Percentiles rank a stretch among this genome's conserved stretches.
phyloP scores from a whole-genome alignment of 2,113 vertebrate genomes.

The Sterna hirundo region DNA sequence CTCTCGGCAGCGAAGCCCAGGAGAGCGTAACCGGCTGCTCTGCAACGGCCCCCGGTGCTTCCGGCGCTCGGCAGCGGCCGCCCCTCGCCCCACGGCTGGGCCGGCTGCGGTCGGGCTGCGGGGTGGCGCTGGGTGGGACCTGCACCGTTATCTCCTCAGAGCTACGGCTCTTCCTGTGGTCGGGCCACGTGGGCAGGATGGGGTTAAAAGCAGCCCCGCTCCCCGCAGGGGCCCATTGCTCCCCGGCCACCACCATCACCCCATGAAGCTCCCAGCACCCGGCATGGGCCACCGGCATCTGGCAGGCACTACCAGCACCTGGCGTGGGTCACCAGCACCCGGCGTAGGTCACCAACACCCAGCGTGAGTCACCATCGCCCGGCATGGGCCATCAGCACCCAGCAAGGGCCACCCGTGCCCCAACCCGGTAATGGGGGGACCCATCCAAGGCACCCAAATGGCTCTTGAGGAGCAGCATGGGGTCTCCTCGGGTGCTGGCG shows the following conservation, averaged over 20 bases:
- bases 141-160: conserved; percentile 25
- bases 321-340: accelerated
- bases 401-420: neutral
- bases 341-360: neutral
- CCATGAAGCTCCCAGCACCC: accelerated
- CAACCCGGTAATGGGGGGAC: neutral
- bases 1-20: neutral
- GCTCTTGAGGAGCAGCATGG: accelerated
- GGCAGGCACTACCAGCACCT: neutral
- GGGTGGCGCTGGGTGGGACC: conserved; percentile 54
- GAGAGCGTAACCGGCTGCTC: conserved; percentile 7
- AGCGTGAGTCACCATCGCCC: accelerated
- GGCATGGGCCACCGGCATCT: accelerated
- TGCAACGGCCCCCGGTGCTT: conserved; percentile 1
- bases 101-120: conserved; percentile 14
- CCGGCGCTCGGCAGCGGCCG: neutral
- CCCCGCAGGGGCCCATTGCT: neutral
- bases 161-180: conserved; percentile 64
- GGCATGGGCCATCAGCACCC: accelerated
- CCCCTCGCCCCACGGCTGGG: neutral
- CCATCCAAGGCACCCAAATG: accelerated
- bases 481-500: neutral
- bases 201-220: conserved; percentile 51
- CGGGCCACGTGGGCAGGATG: conserved; percentile 56
- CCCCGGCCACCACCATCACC: neutral